Conservation (phyloP, 2,888 invertebrate species). For the Plagodis pulveraria region DNA sequence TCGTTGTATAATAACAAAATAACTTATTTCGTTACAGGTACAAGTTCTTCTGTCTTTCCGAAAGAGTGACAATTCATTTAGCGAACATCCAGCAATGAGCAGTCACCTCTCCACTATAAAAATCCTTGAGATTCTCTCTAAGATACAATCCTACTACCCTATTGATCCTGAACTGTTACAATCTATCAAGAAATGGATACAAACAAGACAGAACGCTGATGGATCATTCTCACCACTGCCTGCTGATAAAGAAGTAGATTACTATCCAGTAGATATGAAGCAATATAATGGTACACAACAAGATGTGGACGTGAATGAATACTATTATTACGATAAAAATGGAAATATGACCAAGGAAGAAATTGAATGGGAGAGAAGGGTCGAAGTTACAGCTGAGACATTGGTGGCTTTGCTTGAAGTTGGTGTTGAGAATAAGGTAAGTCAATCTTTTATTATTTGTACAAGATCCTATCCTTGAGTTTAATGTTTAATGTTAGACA, state of each 20-base stretch:
- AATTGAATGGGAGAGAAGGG: slow-evolving; percentile 81
- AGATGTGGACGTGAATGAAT: slow-evolving; percentile 74
- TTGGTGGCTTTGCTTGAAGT: slow-evolving; percentile 86
- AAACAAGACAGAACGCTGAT: slow-evolving; percentile 84
- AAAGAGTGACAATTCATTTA: slow-evolving; percentile 87
- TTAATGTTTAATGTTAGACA: no score
- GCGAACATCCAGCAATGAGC: slow-evolving; percentile 86
- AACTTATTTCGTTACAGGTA: slow-evolving; percentile 66
- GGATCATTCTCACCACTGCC: slow-evolving; percentile 86
- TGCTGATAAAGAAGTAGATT: slow-evolving; percentile 84
- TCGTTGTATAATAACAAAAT: no score
- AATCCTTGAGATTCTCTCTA: slow-evolving; percentile 85
- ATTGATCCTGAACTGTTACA: slow-evolving; percentile 86
- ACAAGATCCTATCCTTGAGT: no score
- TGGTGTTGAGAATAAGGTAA: slow-evolving; percentile 84
- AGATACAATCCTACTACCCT: slow-evolving; percentile 86
- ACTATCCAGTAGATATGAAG: slow-evolving; percentile 72
- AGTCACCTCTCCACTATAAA: slow-evolving; percentile 86
- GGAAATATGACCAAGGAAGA: slow-evolving; percentile 79
- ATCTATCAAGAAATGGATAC: slow-evolving; percentile 86
- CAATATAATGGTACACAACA: slow-evolving; percentile 63
- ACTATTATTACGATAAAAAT: slow-evolving; percentile 79
- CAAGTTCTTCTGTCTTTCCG: slow-evolving; percentile 86
- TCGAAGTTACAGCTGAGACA: slow-evolving; percentile 87
- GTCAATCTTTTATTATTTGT: background rate